phyloP scores from a whole-genome alignment of 2,888 invertebrate species.

The Pyralis farinalis region DNA sequence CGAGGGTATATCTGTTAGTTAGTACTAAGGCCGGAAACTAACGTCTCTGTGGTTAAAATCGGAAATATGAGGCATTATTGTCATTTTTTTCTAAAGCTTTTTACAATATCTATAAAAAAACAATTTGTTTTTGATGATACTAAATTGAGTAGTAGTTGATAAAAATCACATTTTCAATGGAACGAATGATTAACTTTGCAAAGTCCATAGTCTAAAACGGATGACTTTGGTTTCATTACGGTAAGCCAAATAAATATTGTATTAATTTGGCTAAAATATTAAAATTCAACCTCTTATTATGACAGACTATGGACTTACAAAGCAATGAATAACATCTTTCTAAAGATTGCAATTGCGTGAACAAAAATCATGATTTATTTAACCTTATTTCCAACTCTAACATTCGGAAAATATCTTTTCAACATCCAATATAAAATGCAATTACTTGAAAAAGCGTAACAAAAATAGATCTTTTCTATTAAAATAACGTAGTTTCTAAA shows the following conservation, averaged over 20 bases:
- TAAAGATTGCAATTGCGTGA: not conserved
- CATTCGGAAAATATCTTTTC: conserved; percentile 16
- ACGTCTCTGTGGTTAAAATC: conserved; percentile 14
- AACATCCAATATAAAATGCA: conserved; percentile 52
- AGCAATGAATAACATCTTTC: not conserved
- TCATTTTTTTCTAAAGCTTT: too few species aligned
- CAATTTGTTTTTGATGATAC: too few species aligned
- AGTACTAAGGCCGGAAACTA: conserved; percentile 17
- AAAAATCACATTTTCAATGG: too few species aligned
- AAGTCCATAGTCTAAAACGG: too few species aligned
- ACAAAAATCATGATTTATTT: not conserved
- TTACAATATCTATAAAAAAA: too few species aligned
- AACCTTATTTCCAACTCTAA: conserved; percentile 11
- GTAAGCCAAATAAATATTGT: too few species aligned
- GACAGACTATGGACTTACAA: too few species aligned
- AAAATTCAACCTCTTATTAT: too few species aligned
- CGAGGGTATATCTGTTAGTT: conserved; percentile 29
- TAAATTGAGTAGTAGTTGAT: too few species aligned
- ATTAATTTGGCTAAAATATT: too few species aligned
- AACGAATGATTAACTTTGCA: too few species aligned
- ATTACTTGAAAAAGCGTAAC: conserved; percentile 67
- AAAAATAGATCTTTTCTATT: conserved; percentile 71
- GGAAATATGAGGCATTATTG: conserved; percentile 20
- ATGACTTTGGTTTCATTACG: too few species aligned
- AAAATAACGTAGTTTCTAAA: conserved; percentile 59